A percentile compares a stretch with the other conserved stretches of the same genome.
These are phyloP conservation scores for Xylocampa areola DNA, from an alignment of 2,888 invertebrate species.

Conservation along the genomic window DNA sequence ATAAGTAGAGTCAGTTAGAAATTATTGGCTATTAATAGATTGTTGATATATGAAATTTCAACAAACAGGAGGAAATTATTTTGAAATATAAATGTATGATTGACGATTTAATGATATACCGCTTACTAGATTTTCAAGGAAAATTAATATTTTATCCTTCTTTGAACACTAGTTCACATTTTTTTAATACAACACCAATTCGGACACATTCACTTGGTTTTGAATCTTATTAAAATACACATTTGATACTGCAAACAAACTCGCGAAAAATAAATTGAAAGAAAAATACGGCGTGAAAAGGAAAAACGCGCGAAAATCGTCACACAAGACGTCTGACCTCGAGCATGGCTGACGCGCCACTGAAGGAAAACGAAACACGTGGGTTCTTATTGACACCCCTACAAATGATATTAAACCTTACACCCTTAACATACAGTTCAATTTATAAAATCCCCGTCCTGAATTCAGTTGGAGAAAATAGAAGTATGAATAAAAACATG, in stretches of 20 bases:
- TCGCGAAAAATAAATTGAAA: constrained; percentile 37
- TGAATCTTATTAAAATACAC: constrained; percentile 2
- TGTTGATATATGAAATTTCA: too few relatives aligned
- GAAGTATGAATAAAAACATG: constrained; percentile 30
- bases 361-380: constrained; percentile 78
- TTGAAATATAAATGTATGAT: neutral
- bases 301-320: constrained; percentile 63
- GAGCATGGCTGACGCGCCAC: constrained; percentile 74
- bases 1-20: too few relatives aligned
- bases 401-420: constrained; percentile 43
- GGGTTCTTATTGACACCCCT: constrained; percentile 44
- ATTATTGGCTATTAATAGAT: neutral
- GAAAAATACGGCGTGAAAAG: constrained; percentile 47
- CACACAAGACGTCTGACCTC: constrained; percentile 67
- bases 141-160: constrained; percentile 21
- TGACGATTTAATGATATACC: constrained; percentile 12
- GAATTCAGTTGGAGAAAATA: constrained; percentile 41
- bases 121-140: constrained; percentile 17
- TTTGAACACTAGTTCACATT: constrained; percentile 34
- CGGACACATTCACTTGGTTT: constrained; percentile 28
- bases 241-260: constrained; percentile 23
- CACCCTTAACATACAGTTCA: constrained; percentile 7
- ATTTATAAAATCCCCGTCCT: constrained; percentile 11
- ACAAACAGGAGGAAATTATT: neutral
- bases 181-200: constrained; percentile 5